These are phyloP conservation scores for Boloria selene DNA, from an alignment of 2,888 invertebrate species.

Conservation along the genomic window DNA sequence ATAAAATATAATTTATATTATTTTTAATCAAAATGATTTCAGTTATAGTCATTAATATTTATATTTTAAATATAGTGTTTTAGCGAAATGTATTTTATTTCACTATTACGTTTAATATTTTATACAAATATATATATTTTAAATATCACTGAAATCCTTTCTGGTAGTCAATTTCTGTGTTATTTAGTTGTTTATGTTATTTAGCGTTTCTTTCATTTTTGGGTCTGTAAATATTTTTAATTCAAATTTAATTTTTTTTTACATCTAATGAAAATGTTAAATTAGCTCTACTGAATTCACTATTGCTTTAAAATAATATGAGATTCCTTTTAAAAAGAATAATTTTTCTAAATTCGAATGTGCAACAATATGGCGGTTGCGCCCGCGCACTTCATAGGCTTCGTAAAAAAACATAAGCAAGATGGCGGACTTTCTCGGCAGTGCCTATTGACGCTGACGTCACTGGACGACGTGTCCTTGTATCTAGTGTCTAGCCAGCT, in stretches of 20 bases:
- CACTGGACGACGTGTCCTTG: slow-evolving; percentile 78
- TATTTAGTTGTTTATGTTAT: too few relatives aligned
- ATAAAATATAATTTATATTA: too few relatives aligned
- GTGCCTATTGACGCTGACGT: slow-evolving; percentile 78
- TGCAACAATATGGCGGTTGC: slow-evolving; percentile 61
- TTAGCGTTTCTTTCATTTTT: too few relatives aligned
- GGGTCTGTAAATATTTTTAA: not conserved
- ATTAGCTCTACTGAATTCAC: too few relatives aligned
- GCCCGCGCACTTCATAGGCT: slow-evolving; percentile 76
- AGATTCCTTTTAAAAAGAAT: slow-evolving; percentile 1
- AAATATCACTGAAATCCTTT: too few relatives aligned
- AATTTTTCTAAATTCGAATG: slow-evolving; percentile 51
- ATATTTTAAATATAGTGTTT: too few relatives aligned
- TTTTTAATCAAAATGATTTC: too few relatives aligned
- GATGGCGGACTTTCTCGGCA: slow-evolving; percentile 80
- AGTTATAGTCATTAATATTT: too few relatives aligned
- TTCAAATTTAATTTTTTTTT: not conserved
- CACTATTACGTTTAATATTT: too few relatives aligned
- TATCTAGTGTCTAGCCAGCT: slow-evolving; percentile 60
- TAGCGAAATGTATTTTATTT: too few relatives aligned
- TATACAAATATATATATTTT: too few relatives aligned
- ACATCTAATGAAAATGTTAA: not conserved
- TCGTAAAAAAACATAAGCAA: slow-evolving; percentile 76
- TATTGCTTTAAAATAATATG: not conserved
- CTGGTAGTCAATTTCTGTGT: too few relatives aligned